Conservation (phyloP, 2,888 invertebrate species). For the Melanargia galathea region DNA sequence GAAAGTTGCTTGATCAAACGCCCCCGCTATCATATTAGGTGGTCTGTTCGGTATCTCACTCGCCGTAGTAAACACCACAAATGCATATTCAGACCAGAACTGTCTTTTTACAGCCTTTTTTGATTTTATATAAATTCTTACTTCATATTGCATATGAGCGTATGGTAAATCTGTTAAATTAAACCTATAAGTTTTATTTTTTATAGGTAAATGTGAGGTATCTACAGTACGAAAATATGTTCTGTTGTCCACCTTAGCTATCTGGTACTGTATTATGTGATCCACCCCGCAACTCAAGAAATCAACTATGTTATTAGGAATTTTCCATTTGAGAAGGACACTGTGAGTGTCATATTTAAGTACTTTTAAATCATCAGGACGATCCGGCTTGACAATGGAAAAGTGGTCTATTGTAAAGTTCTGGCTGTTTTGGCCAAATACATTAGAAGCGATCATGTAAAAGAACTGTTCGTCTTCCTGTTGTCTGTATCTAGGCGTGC, state of each 20-base stretch:
- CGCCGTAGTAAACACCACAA: conserved; percentile 83
- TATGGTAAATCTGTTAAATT: conserved; percentile 82
- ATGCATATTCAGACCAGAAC: conserved; percentile 87
- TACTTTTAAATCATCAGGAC: conserved; percentile 56
- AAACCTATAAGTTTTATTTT: conserved; percentile 64
- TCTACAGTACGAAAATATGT: conserved; percentile 70
- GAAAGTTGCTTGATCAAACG: conserved; percentile 85
- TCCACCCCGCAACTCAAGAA: conserved; percentile 62
- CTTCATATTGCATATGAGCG: conserved; percentile 87
- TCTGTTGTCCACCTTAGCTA: conserved; percentile 72
- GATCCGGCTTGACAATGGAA: conserved; percentile 67
- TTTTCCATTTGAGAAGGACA: conserved; percentile 64
- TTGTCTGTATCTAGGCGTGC: conserved; percentile 70
- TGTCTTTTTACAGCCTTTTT: conserved; percentile 76
- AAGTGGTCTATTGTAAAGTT: conserved; percentile 83
- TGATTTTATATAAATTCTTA: conserved; percentile 86
- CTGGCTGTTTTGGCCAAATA: conserved; percentile 80
- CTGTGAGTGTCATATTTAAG: conserved; percentile 60
- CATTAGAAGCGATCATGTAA: conserved; percentile 82
- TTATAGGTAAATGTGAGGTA: conserved; percentile 56
- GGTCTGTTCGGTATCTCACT: conserved; percentile 84
- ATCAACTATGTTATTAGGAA: conserved; percentile 64
- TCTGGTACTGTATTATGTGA: conserved; percentile 75
- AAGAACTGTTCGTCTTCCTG: conserved; percentile 79
- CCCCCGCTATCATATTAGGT: conserved; percentile 87